Percentiles rank a stretch among this genome's conserved stretches.
Conservation (phyloP, 2,888 invertebrate species). For the Poecilus cupreus region DNA sequence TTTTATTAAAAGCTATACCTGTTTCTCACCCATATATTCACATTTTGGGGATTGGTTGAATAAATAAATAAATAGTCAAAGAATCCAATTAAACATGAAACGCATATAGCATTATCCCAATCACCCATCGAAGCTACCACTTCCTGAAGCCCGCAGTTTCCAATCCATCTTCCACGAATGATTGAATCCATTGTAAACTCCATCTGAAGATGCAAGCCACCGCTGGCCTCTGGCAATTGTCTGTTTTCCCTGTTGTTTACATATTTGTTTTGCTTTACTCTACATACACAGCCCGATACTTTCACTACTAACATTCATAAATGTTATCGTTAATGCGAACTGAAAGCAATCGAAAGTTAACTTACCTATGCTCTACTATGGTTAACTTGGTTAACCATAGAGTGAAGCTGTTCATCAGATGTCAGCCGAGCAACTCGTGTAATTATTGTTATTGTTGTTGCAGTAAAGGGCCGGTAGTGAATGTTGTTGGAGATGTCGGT, state of each 20-base stretch:
- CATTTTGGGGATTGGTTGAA: too few relatives aligned
- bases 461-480: constrained; percentile 18
- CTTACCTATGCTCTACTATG: too few relatives aligned
- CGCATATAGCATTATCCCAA: background rate
- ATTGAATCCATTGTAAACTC: background rate
- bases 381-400: too few relatives aligned
- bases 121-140: background rate
- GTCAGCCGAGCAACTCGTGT: background rate
- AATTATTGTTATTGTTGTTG: constrained; percentile 12
- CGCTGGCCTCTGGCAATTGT: background rate
- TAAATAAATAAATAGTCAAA: background rate
- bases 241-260: constrained; percentile 2
- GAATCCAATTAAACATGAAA: background rate
- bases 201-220: background rate
- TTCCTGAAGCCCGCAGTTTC: background rate
- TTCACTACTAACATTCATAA: constrained; percentile 9
- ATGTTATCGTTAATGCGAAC: constrained; percentile 27
- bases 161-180: background rate
- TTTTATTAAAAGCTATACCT: too few relatives aligned
- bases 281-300: constrained; percentile 3
- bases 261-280: constrained; percentile 2
- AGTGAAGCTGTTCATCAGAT: background rate
- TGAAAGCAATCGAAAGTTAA: constrained; percentile 38
- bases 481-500: background rate
- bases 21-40: too few relatives aligned